These are phyloP conservation scores for Pomacea canaliculata DNA, from an alignment of 2,888 invertebrate genomes.

Conservation along the genomic window DNA sequence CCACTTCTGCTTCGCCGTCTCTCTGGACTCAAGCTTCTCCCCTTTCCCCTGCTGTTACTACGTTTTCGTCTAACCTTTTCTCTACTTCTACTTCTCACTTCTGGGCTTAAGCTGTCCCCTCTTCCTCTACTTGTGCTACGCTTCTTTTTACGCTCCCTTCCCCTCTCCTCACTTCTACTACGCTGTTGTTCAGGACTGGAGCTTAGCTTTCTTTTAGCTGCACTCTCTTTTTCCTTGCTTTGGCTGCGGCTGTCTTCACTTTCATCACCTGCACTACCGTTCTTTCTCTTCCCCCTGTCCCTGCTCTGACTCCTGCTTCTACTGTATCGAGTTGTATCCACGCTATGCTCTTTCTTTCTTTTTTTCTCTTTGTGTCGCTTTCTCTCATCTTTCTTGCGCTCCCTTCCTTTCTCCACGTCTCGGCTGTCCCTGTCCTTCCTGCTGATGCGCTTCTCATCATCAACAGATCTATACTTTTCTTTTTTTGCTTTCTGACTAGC, in stretches of 20 bases:
- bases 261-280: constrained; percentile 17
- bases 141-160: constrained; percentile 34
- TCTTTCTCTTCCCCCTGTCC: constrained; percentile 31
- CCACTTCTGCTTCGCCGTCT: constrained; percentile 34
- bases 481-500: constrained; percentile 25
- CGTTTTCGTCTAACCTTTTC: constrained; percentile 11
- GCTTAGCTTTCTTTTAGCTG: constrained; percentile 26
- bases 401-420: constrained; percentile 24
- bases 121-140: constrained; percentile 32
- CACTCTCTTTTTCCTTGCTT: constrained; percentile 17
- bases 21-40: constrained; percentile 27
- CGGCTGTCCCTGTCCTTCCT: constrained; percentile 23
- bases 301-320: constrained; percentile 38
- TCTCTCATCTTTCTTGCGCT: constrained; percentile 29
- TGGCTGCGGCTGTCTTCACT: constrained; percentile 29
- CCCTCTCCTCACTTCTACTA: constrained; percentile 21
- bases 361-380: constrained; percentile 9
- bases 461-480: constrained; percentile 22
- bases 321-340: constrained; percentile 5
- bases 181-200: constrained; percentile 26
- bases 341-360: not conserved
- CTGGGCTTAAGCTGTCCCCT: constrained; percentile 33
- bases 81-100: constrained; percentile 8
- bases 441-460: constrained; percentile 23
- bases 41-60: constrained; percentile 25